Conservation (phyloP, 2,797 vertebrate genomes). For the Sebastolobus altivelis region DNA sequence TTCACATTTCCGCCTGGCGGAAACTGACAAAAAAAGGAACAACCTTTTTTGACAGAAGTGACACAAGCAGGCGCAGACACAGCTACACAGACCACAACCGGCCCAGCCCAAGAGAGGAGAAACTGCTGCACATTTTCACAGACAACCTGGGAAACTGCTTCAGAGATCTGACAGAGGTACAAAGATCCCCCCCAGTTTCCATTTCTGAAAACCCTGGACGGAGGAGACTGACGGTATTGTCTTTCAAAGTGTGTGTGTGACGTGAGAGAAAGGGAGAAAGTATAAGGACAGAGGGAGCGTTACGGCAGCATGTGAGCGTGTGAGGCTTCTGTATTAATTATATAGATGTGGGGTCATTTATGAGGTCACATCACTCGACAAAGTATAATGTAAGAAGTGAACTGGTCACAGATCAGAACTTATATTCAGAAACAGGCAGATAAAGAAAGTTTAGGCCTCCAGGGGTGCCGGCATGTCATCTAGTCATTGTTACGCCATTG, state of each 20-base stretch:
- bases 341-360: not conserved
- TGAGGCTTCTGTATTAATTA: not conserved
- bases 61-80: slow-evolving; percentile 46
- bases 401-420: slow-evolving; percentile 10
- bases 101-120: slow-evolving; percentile 36
- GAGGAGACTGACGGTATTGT: slow-evolving; percentile 69
- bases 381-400: not conserved
- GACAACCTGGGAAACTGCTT: slow-evolving; percentile 45
- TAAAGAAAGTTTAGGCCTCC: not conserved
- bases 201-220: slow-evolving; percentile 48
- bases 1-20: slow-evolving; percentile 81
- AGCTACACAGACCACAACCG: slow-evolving; percentile 63
- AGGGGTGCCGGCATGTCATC: not conserved
- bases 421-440: slow-evolving; percentile 7
- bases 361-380: not conserved
- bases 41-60: slow-evolving; percentile 64
- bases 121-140: slow-evolving; percentile 27
- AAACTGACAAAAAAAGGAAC: slow-evolving; percentile 85
- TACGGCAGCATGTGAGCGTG: slow-evolving; percentile 1
- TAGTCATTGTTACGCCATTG: not conserved
- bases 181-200: slow-evolving; percentile 3
- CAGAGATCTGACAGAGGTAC: slow-evolving; percentile 34
- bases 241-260: slow-evolving; percentile 26
- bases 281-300: not conserved
- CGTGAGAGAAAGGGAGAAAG: slow-evolving; percentile 7